phyloP scores from a whole-genome alignment of 2,113 vertebrate genomes.

The Fukomys damarensis region DNA sequence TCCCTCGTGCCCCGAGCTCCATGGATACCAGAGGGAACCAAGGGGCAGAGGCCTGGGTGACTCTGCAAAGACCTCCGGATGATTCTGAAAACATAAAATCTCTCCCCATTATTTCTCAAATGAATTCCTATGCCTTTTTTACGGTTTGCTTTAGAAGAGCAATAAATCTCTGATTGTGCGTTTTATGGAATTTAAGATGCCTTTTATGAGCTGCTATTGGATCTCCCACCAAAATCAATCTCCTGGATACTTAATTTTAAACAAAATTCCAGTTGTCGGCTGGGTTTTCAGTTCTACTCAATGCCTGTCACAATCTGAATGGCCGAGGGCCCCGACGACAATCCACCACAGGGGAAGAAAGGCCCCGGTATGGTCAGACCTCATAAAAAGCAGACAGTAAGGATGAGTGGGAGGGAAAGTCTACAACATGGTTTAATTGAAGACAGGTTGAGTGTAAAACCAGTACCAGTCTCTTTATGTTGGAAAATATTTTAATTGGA shows the following conservation, averaged over 20 bases:
- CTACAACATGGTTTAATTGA: slow-evolving; percentile 44
- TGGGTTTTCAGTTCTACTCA: slow-evolving; percentile 35
- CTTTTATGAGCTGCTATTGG: slow-evolving; percentile 81
- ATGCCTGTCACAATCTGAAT: slow-evolving; percentile 21
- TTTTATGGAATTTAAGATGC: slow-evolving; percentile 80
- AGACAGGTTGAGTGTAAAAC: slow-evolving; percentile 59
- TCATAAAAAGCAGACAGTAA: slow-evolving; percentile 54
- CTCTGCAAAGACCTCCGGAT: slow-evolving; percentile 42
- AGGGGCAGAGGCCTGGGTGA: neutral
- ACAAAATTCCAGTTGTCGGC: slow-evolving; percentile 70
- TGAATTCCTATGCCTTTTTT: slow-evolving; percentile 76
- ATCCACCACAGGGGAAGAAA: slow-evolving; percentile 8
- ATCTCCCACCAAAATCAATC: slow-evolving; percentile 78
- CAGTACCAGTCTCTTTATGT: neutral
- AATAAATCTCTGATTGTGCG: slow-evolving; percentile 72
- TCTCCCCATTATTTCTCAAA: slow-evolving; percentile 70
- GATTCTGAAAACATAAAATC: slow-evolving; percentile 75
- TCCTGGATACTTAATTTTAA: slow-evolving; percentile 78
- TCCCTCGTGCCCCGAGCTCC: neutral
- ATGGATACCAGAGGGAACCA: neutral
- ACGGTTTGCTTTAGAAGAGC: slow-evolving; percentile 77
- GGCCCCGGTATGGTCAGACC: slow-evolving; percentile 21
- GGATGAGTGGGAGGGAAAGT: neutral
- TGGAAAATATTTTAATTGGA: slow-evolving; percentile 51
- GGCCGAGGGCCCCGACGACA: neutral